Percentiles rank a stretch among this genome's conserved stretches.
Conservation (phyloP, 2,888 invertebrate species). For the Chrysodeixis includens region DNA sequence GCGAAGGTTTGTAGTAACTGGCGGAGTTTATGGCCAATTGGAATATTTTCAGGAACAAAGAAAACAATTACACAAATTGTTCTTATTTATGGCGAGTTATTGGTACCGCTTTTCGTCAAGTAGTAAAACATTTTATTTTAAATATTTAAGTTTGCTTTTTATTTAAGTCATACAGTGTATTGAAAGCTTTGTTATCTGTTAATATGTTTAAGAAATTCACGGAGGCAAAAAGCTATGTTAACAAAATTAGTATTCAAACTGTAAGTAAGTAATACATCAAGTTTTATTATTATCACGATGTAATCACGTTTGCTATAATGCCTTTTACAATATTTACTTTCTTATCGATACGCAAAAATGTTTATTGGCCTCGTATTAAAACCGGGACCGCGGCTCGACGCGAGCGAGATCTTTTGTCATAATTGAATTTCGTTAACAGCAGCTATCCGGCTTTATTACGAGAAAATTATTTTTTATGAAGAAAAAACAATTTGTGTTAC, state of each 20-base stretch:
- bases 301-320: neutral
- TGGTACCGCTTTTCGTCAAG: conserved; percentile 15
- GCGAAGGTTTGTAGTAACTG: conserved; percentile 41
- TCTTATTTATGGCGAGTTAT: conserved; percentile 27
- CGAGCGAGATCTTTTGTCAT: conserved; percentile 53
- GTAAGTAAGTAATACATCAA: neutral
- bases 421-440: conserved; percentile 78
- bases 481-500: conserved; percentile 67
- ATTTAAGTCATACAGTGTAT: neutral
- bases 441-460: conserved; percentile 69
- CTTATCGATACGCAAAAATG: neutral
- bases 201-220: neutral
- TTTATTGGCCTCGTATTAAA: conserved; percentile 2
- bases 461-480: conserved; percentile 73
- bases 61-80: conserved; percentile 29
- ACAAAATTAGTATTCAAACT: neutral
- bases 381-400: neutral
- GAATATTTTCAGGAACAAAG: conserved; percentile 29
- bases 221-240: neutral
- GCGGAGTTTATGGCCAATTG: conserved; percentile 36
- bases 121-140: neutral
- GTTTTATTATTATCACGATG: neutral
- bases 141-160: neutral
- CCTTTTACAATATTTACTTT: neutral
- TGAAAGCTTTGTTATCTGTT: neutral